Base-by-base conservation (phyloP, 2,888 invertebrate species). In the Mythimna vitellina region DNA sequence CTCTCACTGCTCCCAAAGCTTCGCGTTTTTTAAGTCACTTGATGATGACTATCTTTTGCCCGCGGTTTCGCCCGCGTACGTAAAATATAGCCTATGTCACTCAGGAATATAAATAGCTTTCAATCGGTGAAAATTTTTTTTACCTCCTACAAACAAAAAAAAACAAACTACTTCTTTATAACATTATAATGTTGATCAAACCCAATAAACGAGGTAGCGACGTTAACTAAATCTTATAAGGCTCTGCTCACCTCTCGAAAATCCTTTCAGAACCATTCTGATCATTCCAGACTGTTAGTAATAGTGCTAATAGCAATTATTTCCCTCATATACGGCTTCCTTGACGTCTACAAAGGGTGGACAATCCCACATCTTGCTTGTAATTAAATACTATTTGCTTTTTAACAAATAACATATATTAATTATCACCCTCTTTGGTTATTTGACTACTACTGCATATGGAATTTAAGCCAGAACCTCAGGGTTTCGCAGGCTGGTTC, bases 311-410 rank as follows among this genome's bases (percentile, higher is more conserved):
- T 65, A 73, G 69, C 72, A 82, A 83, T 83, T 83, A 83, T 76
- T 76, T 73, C 66, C 29, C 46, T 49, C 25, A n/a, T 12, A 29
- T 85, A 81, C 10, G 86, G 84, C 72, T 85, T 84, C 84, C 29
- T 25, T 74, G 74, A 65, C 70, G 79, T 73, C 70, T 65, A 64
- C 38, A 38, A 42, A 69, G 74, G 60, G 62, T 67, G 56, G 53
- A 54, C 64, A 56, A 61, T 14, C 60, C 42, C 42, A 70, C 29
- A 79, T 62, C 61, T 81, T 58, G 10, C 53, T 22, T 10, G 20
- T 56, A 73, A 78, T 65, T 65, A n/a, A n/a, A n/a, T n/a, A 62
- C 22, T 54, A 35, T 32, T 32, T 56, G n/a, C 32, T 69, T 58
- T 58, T 32, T 17, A 10, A 57, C 22, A 6, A 3, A 51, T 5